Evolutionary conservation across 2,113 vertebrate genomes (phyloP), one percentile per base, ranked within the genome.

Genomic region (Donacobius atricapilla): DNA sequence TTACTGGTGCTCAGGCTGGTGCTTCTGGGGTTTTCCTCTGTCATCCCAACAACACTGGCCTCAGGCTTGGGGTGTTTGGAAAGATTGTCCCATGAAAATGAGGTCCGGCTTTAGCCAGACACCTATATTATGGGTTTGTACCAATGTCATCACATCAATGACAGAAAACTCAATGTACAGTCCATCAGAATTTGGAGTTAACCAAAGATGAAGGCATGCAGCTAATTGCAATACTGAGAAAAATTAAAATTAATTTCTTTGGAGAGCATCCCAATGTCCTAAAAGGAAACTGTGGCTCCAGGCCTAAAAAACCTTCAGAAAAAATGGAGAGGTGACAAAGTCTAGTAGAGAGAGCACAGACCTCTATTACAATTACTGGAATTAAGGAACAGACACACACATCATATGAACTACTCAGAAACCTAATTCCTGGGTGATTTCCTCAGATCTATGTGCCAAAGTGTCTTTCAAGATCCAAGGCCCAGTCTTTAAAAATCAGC

Each of bases 111-210:
- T 75, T 51, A 82, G 10, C 13, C 72, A 75, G 47, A 18, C 31
- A n/a, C 11, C 50, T 19, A 7, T 24, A 8, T 19, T 35, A 48
- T 3, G 4, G 7, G 21, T 42, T 89, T 84, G n/a, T 60, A 47
- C 35, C 24, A 31, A 28, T 13, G 25, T 44, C 30, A 57, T 30
- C n/a, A 2, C 9, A 5, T 4, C 1, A 1, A 1, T 40, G 25
- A 30, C 13, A 51, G 58, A 83, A 89, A 93, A 63, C 13, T 54
- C 50, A 33, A 15, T 4, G 13, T 13, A 15, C 23, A 57, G 48
- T 40, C 15, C 27, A 25, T 35, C 51, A 65, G 60, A 78, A 60
- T 58, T 30, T 30, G 11, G 14, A 80, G 25, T 33, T 77, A 76
- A 80, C 3, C 5, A 33, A 72, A 72, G 33, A 13, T 76, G 54